A percentile compares a stretch with the other conserved stretches of the same genome.
These are phyloP conservation scores for Etheostoma nigrum DNA, from an alignment of 2,797 vertebrate species.

Conservation along the genomic window DNA sequence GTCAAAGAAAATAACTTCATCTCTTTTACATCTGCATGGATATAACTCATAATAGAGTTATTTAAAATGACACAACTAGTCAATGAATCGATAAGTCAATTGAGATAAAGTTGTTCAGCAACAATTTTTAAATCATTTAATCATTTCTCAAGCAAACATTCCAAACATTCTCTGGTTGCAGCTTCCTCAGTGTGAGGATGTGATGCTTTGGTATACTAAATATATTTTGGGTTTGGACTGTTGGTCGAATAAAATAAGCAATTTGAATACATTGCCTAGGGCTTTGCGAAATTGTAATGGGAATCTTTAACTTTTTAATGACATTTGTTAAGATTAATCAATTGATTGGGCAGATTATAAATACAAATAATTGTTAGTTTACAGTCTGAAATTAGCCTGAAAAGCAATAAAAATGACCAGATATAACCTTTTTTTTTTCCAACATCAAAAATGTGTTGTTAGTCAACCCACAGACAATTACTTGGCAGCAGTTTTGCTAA, in stretches of 20 bases:
- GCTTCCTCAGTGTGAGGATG: background rate
- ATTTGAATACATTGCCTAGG: background rate
- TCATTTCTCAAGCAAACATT: background rate
- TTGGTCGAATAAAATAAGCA: background rate
- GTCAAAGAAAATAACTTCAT: background rate
- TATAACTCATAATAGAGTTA: background rate
- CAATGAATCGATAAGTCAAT: background rate
- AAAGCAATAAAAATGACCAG: background rate
- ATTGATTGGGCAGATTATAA: background rate
- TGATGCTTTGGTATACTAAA: background rate
- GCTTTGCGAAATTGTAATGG: background rate
- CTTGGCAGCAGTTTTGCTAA: background rate
- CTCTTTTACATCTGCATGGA: background rate
- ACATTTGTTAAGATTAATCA: background rate
- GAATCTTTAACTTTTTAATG: background rate
- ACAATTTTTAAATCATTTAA: background rate
- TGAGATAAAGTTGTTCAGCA: background rate
- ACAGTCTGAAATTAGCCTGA: background rate
- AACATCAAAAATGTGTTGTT: background rate
- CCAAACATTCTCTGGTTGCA: background rate
- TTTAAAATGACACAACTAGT: background rate
- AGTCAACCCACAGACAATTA: background rate
- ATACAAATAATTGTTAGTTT: background rate
- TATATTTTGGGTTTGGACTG: background rate
- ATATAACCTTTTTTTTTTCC: background rate